Percentiles rank a stretch among this genome's conserved stretches.
These are phyloP conservation scores for Bombus haemorrhoidalis DNA, from an alignment of 1,140 invertebrate genomes.

Conservation along the genomic window DNA sequence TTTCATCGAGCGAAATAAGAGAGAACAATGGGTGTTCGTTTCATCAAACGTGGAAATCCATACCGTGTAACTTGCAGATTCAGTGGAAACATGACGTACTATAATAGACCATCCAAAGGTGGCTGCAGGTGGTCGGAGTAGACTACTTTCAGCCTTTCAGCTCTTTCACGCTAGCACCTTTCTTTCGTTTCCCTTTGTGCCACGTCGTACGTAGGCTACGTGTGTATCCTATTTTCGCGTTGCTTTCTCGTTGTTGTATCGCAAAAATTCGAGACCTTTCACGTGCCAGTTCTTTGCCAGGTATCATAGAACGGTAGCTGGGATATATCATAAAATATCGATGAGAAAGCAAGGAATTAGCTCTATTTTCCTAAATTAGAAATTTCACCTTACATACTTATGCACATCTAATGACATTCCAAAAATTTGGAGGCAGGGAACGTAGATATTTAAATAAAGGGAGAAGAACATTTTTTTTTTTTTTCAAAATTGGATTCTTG, in stretches of 20 bases:
- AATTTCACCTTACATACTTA: too few relatives aligned
- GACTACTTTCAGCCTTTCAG: conserved; percentile 38
- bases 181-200: conserved; percentile 24
- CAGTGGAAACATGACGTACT: conserved; percentile 33
- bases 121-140: conserved; percentile 45
- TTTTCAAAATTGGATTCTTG: neutral
- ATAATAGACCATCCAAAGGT: conserved; percentile 17
- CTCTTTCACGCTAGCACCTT: neutral
- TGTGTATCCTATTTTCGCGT: neutral
- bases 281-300: neutral
- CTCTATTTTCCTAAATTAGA: neutral
- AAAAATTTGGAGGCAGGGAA: too few relatives aligned
- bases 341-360: too few relatives aligned
- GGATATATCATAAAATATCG: neutral
- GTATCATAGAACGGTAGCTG: neutral
- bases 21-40: conserved; percentile 34
- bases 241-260: neutral
- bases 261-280: neutral
- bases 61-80: conserved; percentile 32
- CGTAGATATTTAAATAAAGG: too few relatives aligned
- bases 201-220: neutral
- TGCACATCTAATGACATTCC: too few relatives aligned
- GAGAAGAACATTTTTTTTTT: neutral
- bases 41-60: conserved; percentile 34
- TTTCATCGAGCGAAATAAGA: neutral